phyloP scores from a whole-genome alignment of 2,797 vertebrate species.

The Mormyrops attenuatus region DNA sequence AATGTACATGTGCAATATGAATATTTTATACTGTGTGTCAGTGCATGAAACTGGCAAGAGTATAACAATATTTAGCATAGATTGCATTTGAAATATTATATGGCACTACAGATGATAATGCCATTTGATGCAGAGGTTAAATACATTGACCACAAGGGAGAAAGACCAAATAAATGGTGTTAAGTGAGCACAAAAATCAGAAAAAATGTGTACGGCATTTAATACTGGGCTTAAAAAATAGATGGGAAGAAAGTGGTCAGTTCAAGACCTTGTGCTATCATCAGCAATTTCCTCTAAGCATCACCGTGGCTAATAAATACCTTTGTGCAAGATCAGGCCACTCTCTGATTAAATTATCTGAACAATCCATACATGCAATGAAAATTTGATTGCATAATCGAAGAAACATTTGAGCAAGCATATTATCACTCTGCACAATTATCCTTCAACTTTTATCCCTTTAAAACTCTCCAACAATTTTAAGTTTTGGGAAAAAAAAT shows the following conservation, averaged over 20 bases:
- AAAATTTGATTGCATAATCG: not conserved
- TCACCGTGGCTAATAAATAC: not conserved
- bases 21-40: not conserved
- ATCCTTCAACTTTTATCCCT: not conserved
- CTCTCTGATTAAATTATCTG: not conserved
- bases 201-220: not conserved
- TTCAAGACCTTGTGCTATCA: not conserved
- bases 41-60: not conserved
- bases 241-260: not conserved
- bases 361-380: not conserved
- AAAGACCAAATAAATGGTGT: not conserved
- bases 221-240: not conserved
- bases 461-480: not conserved
- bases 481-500: not conserved
- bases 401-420: not conserved
- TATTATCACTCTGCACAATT: not conserved
- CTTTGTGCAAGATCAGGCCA: not conserved
- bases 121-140: not conserved
- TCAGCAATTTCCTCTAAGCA: not conserved
- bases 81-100: not conserved
- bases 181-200: not conserved
- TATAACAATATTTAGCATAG: constrained; percentile 1
- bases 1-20: not conserved
- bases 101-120: not conserved
- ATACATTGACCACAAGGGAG: not conserved